phyloP scores from a whole-genome alignment of 2,888 invertebrate genomes.

The Notocelia uddmanniana region DNA sequence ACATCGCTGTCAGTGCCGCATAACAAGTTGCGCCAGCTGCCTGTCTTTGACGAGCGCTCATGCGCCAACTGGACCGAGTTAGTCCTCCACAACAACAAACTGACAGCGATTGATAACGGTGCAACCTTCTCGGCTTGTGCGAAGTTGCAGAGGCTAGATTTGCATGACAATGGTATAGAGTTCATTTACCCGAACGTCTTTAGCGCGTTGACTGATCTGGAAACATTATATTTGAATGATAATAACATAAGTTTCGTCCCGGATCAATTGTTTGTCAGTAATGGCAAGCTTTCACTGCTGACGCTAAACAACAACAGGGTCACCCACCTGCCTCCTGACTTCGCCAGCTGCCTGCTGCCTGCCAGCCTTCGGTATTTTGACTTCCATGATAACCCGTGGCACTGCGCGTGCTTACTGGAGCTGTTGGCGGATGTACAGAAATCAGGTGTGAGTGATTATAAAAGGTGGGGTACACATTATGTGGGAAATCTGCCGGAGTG shows the following conservation, averaged over 20 bases:
- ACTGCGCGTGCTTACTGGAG: constrained; percentile 1
- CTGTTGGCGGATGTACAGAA: background rate
- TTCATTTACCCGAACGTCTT: background rate
- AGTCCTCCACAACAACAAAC: background rate
- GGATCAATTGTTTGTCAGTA: background rate
- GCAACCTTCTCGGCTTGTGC: background rate
- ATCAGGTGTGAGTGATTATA: background rate
- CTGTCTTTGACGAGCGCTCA: background rate
- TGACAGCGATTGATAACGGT: background rate
- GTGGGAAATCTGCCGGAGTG: background rate
- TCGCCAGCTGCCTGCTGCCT: background rate
- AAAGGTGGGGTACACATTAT: background rate
- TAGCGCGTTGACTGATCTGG: background rate
- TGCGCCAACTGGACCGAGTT: background rate
- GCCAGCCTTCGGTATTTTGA: background rate
- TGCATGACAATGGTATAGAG: background rate
- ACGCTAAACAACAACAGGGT: background rate
- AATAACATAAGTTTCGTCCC: background rate
- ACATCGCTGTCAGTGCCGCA: rapidly evolving
- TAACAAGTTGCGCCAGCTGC: background rate
- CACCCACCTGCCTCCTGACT: background rate
- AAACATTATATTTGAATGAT: background rate
- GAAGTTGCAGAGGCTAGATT: background rate
- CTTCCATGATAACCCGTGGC: constrained; percentile 7
- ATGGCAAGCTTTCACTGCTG: background rate